phyloP scores from a whole-genome alignment of 2,113 vertebrate species.

The Microtus pennsylvanicus region DNA sequence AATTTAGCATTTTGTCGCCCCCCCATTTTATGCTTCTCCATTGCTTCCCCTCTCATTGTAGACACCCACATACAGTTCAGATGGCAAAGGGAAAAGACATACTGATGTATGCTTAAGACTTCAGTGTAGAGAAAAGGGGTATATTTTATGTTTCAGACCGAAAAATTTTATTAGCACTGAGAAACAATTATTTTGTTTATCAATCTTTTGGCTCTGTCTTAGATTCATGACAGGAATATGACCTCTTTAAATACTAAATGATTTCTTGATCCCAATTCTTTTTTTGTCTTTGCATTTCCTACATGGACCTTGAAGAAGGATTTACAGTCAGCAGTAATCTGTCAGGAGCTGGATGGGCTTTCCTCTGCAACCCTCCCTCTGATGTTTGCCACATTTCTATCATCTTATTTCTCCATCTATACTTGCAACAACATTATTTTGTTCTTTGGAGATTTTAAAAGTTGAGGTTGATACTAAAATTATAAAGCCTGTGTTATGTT shows the following conservation, averaged over 20 bases:
- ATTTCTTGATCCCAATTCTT: neutral
- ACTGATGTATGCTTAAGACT: neutral
- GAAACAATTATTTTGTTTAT: neutral
- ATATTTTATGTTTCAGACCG: neutral
- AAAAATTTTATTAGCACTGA: neutral
- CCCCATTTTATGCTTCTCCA: neutral
- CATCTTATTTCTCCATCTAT: neutral
- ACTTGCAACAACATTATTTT: neutral
- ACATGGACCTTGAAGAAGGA: neutral
- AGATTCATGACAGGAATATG: neutral
- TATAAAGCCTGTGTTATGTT: neutral
- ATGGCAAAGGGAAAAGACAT: neutral
- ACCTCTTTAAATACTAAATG: neutral
- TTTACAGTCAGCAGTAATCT: neutral
- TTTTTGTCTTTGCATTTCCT: neutral
- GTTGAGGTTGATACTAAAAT: neutral
- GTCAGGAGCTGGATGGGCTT: neutral
- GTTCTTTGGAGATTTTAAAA: conserved; percentile 6
- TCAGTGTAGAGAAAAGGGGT: neutral
- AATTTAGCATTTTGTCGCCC: neutral
- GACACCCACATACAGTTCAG: neutral
- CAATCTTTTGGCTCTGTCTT: neutral
- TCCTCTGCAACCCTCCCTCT: neutral
- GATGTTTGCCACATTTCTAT: neutral
- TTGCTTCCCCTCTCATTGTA: neutral